phyloP scores from a whole-genome alignment of 2,113 vertebrate species.

The Noctilio leporinus region DNA sequence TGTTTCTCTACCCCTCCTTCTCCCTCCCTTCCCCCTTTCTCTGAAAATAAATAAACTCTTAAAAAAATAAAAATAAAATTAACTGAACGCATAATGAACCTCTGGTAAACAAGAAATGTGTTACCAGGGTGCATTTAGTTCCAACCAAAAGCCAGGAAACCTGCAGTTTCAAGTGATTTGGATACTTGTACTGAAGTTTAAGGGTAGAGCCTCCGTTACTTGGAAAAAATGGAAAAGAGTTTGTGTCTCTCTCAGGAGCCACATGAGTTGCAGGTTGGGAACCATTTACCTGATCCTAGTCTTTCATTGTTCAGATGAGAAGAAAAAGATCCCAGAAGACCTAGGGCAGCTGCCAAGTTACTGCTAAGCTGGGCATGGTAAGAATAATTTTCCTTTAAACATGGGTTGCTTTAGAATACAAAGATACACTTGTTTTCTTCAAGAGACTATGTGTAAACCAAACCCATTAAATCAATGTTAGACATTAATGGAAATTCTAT shows the following conservation, averaged over 20 bases:
- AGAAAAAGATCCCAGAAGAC: slow-evolving; percentile 6
- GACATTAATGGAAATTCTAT: neutral
- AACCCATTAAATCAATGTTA: neutral
- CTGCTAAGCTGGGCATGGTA: slow-evolving; percentile 7
- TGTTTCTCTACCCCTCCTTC: too few species aligned
- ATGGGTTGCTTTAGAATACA: slow-evolving; percentile 30
- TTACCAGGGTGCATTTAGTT: neutral
- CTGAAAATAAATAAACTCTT: too few species aligned
- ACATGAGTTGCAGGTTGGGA: neutral
- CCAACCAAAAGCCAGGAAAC: neutral
- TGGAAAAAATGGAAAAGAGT: neutral
- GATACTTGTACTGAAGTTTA: neutral
- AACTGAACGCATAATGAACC: neutral
- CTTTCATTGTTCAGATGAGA: neutral
- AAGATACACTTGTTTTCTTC: slow-evolving; percentile 36
- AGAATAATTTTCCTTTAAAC: slow-evolving; percentile 30
- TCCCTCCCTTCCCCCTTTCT: too few species aligned
- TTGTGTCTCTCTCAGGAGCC: neutral
- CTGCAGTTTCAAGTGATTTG: neutral
- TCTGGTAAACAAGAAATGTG: slow-evolving; percentile 18
- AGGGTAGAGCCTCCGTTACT: neutral
- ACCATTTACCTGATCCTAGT: slow-evolving; percentile 14
- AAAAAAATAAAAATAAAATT: neutral
- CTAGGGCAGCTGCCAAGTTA: neutral
- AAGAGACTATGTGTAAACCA: slow-evolving; percentile 37